Evolutionary conservation across 2,797 vertebrate species (phyloP).

Genomic region (Mallotus villosus): DNA sequence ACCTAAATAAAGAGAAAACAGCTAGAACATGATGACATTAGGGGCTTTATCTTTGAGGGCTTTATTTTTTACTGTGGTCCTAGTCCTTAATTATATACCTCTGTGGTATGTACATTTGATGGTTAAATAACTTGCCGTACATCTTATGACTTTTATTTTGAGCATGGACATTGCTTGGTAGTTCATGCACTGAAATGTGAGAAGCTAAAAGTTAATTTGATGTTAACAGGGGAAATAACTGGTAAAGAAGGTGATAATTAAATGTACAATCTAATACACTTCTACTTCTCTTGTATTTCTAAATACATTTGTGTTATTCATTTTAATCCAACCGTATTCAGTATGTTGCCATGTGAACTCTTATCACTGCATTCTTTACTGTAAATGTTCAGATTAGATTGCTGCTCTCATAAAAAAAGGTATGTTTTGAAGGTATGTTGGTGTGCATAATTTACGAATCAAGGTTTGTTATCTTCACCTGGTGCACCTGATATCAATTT

Average conservation of each 20-base stretch:
- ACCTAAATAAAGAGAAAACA: not conserved
- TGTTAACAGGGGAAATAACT: too few relatives aligned
- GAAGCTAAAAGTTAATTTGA: too few relatives aligned
- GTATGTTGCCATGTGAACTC: not conserved
- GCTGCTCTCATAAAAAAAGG: not conserved
- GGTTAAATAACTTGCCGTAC: not conserved
- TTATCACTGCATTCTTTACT: not conserved
- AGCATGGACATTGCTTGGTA: not conserved
- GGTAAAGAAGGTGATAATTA: too few relatives aligned
- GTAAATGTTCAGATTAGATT: not conserved
- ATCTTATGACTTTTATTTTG: not conserved
- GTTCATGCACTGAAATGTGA: too few relatives aligned
- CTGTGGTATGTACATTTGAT: not conserved
- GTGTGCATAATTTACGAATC: not conserved
- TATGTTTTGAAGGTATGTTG: not conserved
- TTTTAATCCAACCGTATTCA: too few relatives aligned
- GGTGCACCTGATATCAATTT: not conserved
- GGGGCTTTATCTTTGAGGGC: not conserved
- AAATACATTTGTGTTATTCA: too few relatives aligned
- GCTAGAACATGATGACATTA: not conserved
- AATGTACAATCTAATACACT: too few relatives aligned
- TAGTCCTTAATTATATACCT: too few relatives aligned
- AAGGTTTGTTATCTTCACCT: not conserved
- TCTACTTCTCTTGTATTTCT: too few relatives aligned
- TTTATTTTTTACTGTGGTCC: too few relatives aligned